Evolutionary conservation across 1,140 invertebrate genomes (phyloP), one percentile per base, ranked within the genome.

Genomic region (Eufriesea mexicana): DNA sequence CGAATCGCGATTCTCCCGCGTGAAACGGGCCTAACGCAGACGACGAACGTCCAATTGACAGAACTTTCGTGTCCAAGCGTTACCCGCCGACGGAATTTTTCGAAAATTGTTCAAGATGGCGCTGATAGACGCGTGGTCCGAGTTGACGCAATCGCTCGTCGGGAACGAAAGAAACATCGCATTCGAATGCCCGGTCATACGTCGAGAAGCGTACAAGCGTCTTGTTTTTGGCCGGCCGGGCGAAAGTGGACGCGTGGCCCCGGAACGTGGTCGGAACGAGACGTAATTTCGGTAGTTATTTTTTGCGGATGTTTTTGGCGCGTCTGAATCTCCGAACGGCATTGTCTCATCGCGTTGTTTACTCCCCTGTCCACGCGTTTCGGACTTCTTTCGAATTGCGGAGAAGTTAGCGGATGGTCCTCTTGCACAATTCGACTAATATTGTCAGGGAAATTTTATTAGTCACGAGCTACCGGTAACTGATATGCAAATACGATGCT

Each of bases 201-300:
- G 42, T 83, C 49, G 35, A 70, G 12, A 64, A 14, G 9, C 28
- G 2, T 42, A 23, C 35, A 28, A 28, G 35, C 23, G n/a, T 59
- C n/a, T 74, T 49, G 51, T 78, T 86, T 77, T 84, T 47, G 49
- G 16, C 45, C 23, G 18, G n/a, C 25, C 42, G 5, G 47, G 55
- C 42, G 42, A 79, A 83, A 79, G 25, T 70, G 47, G 57, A 59
- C n/a, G 49, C 28, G 12, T 67, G 47, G 16, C 47, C 28, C 54
- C 16, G 45, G 35, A 51, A 54, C 49, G 55, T 68, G 70, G n/a
- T 68, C 64, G 12, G 51, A 51, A 59, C 25, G n/a, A 35, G 68
- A 55, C 25, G 74, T 71, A 84, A 80, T 84, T 75, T 55, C 47
- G 35, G 12, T 76, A 54, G 67, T 73, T 86, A 68, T 85, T 85